Evolutionary conservation across 2,888 invertebrate genomes (phyloP).

Genomic region (Eubasilissa splendida): DNA sequence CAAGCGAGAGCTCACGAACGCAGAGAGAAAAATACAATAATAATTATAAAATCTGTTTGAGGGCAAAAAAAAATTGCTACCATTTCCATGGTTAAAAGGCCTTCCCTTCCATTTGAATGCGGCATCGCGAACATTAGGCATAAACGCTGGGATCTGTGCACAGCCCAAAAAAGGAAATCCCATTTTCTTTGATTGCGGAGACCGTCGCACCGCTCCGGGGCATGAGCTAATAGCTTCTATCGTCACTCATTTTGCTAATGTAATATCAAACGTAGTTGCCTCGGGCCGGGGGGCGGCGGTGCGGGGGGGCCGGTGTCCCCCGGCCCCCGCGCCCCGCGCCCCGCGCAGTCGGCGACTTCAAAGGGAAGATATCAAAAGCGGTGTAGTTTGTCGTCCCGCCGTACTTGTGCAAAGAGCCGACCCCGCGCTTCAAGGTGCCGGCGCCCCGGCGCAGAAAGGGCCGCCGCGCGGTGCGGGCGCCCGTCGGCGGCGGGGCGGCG

Average conservation of each 20-base stretch:
- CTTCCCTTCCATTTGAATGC: neutral
- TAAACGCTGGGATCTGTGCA: slow-evolving; percentile 13
- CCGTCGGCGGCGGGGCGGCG: neutral
- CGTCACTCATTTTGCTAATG: slow-evolving; percentile 59
- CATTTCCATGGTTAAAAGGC: neutral
- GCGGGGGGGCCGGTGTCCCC: neutral
- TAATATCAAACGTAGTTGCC: slow-evolving; percentile 57
- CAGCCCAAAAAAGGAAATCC: slow-evolving; percentile 26
- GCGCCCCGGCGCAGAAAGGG: slow-evolving; percentile 13
- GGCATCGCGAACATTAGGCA: neutral
- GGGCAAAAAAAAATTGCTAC: slow-evolving; percentile 6
- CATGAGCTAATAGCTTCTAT: slow-evolving; percentile 57
- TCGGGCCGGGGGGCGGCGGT: slow-evolving; percentile 29
- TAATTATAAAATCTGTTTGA: neutral
- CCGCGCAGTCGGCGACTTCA: slow-evolving; percentile 50
- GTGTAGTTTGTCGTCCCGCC: slow-evolving; percentile 47
- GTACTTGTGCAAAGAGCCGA: slow-evolving; percentile 40
- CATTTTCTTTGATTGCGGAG: slow-evolving; percentile 37
- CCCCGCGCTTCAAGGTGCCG: slow-evolving; percentile 22
- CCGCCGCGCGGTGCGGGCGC: neutral
- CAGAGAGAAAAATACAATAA: neutral
- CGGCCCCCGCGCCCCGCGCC: neutral
- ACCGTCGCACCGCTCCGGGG: slow-evolving; percentile 41
- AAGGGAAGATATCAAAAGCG: slow-evolving; percentile 54
- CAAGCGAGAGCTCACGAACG: neutral